Percentiles rank a stretch among this genome's conserved stretches.
phyloP scores from a whole-genome alignment of 2,113 vertebrate genomes.

The Bostrychus sinensis region DNA sequence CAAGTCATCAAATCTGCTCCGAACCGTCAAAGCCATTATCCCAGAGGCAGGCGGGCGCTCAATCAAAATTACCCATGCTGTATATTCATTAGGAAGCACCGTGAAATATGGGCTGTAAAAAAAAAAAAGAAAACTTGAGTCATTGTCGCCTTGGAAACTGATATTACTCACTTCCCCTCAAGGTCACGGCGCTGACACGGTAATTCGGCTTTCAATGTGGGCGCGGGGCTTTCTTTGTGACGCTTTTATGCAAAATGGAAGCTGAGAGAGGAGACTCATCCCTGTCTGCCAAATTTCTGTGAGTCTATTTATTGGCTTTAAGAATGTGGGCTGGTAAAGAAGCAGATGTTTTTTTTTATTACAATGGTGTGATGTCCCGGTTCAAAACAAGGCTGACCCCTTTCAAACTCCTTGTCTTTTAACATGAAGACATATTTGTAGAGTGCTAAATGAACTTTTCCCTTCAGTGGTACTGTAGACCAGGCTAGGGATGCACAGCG shows the following conservation, averaged over 20 bases:
- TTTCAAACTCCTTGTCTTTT: too few relatives aligned
- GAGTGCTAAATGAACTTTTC: too few relatives aligned
- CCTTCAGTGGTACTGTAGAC: too few relatives aligned
- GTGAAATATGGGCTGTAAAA: conserved; percentile 74
- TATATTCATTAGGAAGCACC: conserved; percentile 76
- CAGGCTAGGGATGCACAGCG: too few relatives aligned
- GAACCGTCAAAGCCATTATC: conserved; percentile 78
- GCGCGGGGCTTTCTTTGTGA: conserved; percentile 29
- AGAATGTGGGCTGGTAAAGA: background rate
- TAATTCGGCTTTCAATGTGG: conserved; percentile 62
- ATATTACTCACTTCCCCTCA: conserved; percentile 73
- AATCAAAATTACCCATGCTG: conserved; percentile 79
- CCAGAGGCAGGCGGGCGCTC: conserved; percentile 67
- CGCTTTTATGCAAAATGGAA: conserved; percentile 40
- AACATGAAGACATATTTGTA: too few relatives aligned
- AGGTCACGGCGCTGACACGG: conserved; percentile 74
- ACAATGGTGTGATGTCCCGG: too few relatives aligned
- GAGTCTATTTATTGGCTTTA: background rate
- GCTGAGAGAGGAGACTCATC: conserved; percentile 23
- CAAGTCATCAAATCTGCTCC: conserved; percentile 74
- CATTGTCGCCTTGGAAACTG: conserved; percentile 76
- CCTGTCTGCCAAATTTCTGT: background rate
- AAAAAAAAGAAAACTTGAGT: conserved; percentile 49
- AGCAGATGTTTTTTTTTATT: background rate
- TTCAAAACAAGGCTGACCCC: too few relatives aligned